Conservation (phyloP, 2,113 vertebrate genomes). For the Stercorarius parasiticus region DNA sequence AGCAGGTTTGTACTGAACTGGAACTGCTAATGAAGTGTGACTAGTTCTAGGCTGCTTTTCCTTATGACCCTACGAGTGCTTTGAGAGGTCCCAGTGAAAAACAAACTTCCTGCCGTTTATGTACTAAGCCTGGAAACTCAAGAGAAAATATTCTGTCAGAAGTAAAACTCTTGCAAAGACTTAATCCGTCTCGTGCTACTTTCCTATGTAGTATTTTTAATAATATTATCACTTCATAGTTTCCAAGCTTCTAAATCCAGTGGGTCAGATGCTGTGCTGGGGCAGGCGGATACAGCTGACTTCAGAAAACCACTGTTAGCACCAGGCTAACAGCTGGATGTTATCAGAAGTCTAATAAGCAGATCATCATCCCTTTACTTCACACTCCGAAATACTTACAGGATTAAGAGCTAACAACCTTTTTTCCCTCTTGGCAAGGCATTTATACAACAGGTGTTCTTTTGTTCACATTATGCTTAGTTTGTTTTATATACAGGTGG, state of each 20-base stretch:
- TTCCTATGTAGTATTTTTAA: neutral
- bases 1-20: neutral
- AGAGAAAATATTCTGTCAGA: conserved; percentile 18
- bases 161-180: conserved; percentile 2
- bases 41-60: conserved; percentile 15
- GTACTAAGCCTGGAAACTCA: conserved; percentile 9
- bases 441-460: neutral
- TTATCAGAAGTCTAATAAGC: neutral
- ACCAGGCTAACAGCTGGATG: neutral
- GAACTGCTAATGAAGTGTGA: conserved; percentile 51
- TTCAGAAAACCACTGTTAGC: neutral
- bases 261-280: neutral
- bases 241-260: conserved; percentile 3
- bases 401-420: conserved; percentile 28
- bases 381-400: neutral
- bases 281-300: neutral
- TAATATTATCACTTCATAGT: neutral
- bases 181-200: neutral
- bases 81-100: conserved; percentile 48
- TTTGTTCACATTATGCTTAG: neutral
- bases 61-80: neutral
- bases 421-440: neutral
- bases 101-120: conserved; percentile 37
- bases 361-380: conserved; percentile 13
- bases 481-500: neutral